Evolutionary conservation across 2,113 vertebrate species (phyloP), one percentile per base, ranked within the genome.

Genomic region (Psilopsiagon aymara): DNA sequence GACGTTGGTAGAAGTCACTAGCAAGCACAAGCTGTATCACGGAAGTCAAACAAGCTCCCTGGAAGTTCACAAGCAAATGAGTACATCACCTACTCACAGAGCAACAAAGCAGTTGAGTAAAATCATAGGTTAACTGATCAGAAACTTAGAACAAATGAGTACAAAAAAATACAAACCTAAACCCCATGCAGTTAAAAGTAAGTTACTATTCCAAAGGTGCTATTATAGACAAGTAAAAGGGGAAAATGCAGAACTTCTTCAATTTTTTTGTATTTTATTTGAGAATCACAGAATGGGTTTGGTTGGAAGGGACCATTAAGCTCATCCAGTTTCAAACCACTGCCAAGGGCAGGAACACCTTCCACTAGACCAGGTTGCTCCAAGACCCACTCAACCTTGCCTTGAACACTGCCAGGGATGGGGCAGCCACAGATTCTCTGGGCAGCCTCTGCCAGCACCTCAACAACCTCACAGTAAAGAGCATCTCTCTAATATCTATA

Each of bases 121-220:
- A 49, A 63, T 79, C 9, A 63, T 3, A 67, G 37, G 67, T 44
- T 44, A 88, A 92, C 8, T 9, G 6, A 51, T 19, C 21, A 41
- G 6, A 46, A 46, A n/a, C 44, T 82, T n/a, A 27, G 11, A 78
- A 67, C 8, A 49, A 39, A 47, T 18, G 2, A 70, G 29, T 28
- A 53, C 4, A 31, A 76, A 47, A 41, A 66, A 71, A 85, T 9
- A 91, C 11, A 71, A 70, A 53, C 5, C 27, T 35, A 68, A 90
- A 78, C 53, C 2, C 1, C 1, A 1, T 1, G 13, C 6, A 7
- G 2, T 35, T 33, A 19, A 39, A 73, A 28, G 41, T 7, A 53
- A 51, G 5, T 33, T 21, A 33, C 9, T 33, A 5, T 52, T 41
- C 12, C 10, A 47, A 52, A 53, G 31, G 15, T 62, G 21, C 10